Evolutionary conservation across 2,113 vertebrate species (phyloP), one percentile per base, ranked within the genome.

Genomic region (Casuarius casuarius): DNA sequence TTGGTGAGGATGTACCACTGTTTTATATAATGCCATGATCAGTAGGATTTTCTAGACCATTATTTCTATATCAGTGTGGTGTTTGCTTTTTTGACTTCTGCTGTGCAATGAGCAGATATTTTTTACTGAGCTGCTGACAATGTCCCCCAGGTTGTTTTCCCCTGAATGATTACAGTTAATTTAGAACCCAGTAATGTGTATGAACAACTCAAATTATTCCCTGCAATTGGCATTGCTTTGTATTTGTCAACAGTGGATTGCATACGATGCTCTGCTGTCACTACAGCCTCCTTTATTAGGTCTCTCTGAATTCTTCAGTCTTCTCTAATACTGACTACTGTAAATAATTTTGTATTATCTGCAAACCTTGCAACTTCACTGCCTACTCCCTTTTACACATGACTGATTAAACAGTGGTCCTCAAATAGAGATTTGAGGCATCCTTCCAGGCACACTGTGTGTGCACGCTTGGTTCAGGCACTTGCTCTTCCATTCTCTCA

Each of bases 71-170:
- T 89, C 74, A 88, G 67, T 52, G 59, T 44, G 91, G 77, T 78
- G 49, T 58, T 92, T 94, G 74, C 52, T 93, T 75, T 58, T 96
- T 94, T 93, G 84, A 96, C 87, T 96, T 96, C 88, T 92, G 73
- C 75, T 89, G 58, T 81, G 95, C 65, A 88, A 65, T 9, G 75
- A 96, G 65, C 97, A 97, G 97, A 97, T 97, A 95, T 94, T 96
- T 96, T 96, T 87, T 67, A 82, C 67, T 62, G 84, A 96, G 93
- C 87, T 95, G 87, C 78, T 93, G 92, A 88, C 94, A 93, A 93
- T 66, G 26, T 82, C 56, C 94, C 86, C 46, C 42, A 83, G 65
- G 58, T 78, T 91, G 14, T 86, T 84, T 94, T 65, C 91, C 83
- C 71, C 89, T 94, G 66, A 97, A 95, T 89, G 83, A 62, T 82